These are phyloP conservation scores for Ochropleura plecta DNA, from an alignment of 2,888 invertebrate genomes.

Conservation along the genomic window DNA sequence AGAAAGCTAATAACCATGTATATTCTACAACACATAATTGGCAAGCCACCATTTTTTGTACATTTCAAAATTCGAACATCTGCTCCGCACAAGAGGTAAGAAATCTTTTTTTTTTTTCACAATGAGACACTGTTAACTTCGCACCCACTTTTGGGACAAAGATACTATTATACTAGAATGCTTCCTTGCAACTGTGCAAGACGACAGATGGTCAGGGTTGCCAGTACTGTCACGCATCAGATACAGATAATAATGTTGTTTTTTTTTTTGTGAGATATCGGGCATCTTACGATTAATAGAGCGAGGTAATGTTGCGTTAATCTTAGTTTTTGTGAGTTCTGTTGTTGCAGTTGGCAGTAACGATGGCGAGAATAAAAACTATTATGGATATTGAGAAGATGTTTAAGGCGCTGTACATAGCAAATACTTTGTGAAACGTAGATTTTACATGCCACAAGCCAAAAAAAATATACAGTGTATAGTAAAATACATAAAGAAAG, in stretches of 20 bases:
- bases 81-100: constrained; percentile 51
- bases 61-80: constrained; percentile 59
- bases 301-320: constrained; percentile 48
- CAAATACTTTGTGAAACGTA: no score
- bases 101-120: constrained; percentile 45
- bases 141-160: constrained; percentile 76
- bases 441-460: no score
- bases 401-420: no score
- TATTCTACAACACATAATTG: constrained; percentile 41
- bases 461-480: no score
- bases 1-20: constrained; percentile 22
- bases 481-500: no score
- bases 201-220: constrained; percentile 79
- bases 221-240: constrained; percentile 77
- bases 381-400: neutral
- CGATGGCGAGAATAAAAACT: constrained; percentile 28
- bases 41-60: constrained; percentile 34
- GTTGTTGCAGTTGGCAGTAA: constrained; percentile 15
- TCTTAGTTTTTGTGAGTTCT: constrained; percentile 24
- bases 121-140: constrained; percentile 75
- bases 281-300: constrained; percentile 57
- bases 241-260: constrained; percentile 49
- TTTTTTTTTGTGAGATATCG: constrained; percentile 56
- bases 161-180: constrained; percentile 61
- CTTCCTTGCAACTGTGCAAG: constrained; percentile 72